Percentiles rank a stretch among this genome's conserved stretches.
These are phyloP conservation scores for Strix uralensis DNA, from an alignment of 2,113 vertebrate species.

Conservation along the genomic window DNA sequence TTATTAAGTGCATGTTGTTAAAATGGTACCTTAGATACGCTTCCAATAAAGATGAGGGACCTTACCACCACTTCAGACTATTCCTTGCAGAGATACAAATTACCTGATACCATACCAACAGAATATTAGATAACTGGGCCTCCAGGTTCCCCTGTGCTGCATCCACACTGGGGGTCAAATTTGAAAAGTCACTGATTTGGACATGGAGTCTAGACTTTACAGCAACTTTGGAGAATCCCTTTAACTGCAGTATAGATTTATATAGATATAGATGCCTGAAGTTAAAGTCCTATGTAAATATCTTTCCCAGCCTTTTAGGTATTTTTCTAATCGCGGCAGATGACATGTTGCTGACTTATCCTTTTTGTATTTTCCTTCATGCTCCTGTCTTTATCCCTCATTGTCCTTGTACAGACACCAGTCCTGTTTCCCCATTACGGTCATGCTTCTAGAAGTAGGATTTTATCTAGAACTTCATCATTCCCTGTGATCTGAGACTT, in stretches of 20 bases:
- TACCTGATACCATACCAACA: neutral
- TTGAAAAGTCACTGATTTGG: neutral
- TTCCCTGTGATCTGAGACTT: neutral
- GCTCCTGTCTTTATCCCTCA: neutral
- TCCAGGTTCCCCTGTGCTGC: neutral
- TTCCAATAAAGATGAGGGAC: neutral
- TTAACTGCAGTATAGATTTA: neutral
- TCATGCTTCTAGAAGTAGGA: neutral
- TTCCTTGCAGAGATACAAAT: neutral
- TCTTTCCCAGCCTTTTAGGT: neutral
- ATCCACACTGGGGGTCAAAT: neutral
- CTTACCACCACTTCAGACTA: neutral
- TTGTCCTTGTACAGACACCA: neutral
- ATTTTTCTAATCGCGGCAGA: neutral
- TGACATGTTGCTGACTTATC: neutral
- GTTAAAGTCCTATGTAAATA: neutral
- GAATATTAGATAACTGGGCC: neutral
- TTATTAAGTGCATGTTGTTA: accelerated
- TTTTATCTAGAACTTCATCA: neutral
- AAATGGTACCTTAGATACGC: neutral
- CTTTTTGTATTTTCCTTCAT: neutral
- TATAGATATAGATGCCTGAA: neutral
- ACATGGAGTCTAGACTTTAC: neutral
- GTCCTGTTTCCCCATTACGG: neutral
- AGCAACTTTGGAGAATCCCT: neutral